These are phyloP conservation scores for Ciconia boyciana DNA, from an alignment of 2,113 vertebrate species.

Conservation along the genomic window DNA sequence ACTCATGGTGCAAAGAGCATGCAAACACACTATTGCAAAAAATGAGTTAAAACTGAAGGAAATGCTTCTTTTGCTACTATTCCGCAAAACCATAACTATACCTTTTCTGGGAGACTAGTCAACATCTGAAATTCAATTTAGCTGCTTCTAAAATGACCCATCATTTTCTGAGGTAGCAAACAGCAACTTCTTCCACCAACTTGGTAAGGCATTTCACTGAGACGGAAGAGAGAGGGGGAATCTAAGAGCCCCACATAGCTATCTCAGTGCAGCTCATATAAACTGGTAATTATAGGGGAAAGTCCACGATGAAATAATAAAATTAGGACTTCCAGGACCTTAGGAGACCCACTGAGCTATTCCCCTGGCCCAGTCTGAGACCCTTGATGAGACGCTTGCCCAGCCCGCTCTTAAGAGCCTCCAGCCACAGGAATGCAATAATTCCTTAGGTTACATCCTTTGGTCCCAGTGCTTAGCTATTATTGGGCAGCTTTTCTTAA, in stretches of 20 bases:
- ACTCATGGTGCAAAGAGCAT: fast-evolving
- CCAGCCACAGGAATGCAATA: neutral
- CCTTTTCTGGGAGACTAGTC: neutral
- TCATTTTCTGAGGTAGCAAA: neutral
- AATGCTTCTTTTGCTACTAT: neutral
- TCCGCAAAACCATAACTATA: neutral
- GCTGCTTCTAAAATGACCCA: neutral
- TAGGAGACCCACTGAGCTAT: neutral
- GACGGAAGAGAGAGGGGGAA: neutral
- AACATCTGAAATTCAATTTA: neutral
- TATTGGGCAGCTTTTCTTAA: neutral
- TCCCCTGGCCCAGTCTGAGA: neutral
- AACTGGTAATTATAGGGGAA: neutral
- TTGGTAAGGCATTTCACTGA: neutral
- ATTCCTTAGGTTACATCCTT: neutral
- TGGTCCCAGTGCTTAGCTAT: neutral
- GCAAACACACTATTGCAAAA: neutral
- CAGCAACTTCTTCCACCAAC: neutral
- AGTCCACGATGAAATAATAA: neutral
- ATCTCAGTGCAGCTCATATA: neutral
- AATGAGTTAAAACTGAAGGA: neutral
- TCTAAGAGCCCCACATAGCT: neutral
- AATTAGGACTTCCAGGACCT: neutral
- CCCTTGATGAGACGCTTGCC: neutral
- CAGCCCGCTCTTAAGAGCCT: neutral